These are phyloP conservation scores for Hybognathus amarus DNA, from an alignment of 2,797 vertebrate genomes.

Conservation along the genomic window DNA sequence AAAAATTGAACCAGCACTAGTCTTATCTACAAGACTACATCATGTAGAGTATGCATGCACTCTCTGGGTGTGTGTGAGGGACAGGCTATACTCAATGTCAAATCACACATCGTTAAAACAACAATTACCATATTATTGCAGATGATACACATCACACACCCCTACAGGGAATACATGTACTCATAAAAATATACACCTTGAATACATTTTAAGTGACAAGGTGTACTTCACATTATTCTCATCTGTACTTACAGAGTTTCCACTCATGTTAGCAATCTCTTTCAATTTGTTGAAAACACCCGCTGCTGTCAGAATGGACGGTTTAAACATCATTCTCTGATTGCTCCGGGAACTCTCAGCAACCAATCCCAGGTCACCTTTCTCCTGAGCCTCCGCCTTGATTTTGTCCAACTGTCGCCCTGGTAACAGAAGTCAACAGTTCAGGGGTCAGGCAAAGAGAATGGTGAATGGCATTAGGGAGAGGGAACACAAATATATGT, in stretches of 20 bases:
- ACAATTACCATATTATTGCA: no score
- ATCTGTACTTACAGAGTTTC: conserved; percentile 83
- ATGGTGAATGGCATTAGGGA: neutral
- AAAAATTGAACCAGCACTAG: no score
- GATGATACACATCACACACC: no score
- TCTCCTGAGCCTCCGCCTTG: conserved; percentile 87
- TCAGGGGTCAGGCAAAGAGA: conserved; percentile 22
- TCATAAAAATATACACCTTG: neutral
- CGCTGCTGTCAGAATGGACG: conserved; percentile 80
- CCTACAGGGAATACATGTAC: neutral
- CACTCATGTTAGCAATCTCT: conserved; percentile 87
- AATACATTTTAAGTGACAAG: neutral
- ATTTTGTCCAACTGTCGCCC: conserved; percentile 90
- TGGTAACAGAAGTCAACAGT: conserved; percentile 69
- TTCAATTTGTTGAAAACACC: conserved; percentile 86
- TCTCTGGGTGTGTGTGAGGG: no score
- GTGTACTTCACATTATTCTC: neutral
- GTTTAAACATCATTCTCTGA: conserved; percentile 88
- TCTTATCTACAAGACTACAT: no score
- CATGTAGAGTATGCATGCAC: no score
- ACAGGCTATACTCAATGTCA: no score
- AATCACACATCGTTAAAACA: no score
- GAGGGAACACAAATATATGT: neutral
- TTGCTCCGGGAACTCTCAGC: conserved; percentile 91
- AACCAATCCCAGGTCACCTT: conserved; percentile 88